Evolutionary conservation across 1,140 invertebrate species (phyloP), one percentile per base, ranked within the genome.

Genomic region (Drosophila busckii): DNA sequence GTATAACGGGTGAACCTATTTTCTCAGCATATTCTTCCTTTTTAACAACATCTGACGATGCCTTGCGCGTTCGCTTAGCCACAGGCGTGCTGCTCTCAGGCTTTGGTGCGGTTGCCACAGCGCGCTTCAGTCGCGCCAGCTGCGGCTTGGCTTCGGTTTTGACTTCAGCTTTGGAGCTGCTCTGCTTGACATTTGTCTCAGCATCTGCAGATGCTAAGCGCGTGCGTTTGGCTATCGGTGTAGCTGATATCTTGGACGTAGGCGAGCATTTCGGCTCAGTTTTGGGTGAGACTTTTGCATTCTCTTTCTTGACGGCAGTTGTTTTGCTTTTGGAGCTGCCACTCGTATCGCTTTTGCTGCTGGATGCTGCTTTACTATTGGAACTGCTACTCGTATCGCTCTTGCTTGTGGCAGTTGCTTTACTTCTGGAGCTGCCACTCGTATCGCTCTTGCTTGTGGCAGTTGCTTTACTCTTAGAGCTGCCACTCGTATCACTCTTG

Each of bases 1-100:
- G 83, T 28, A 85, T 15, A 2, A 85, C 60, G 1, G 76, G 71
- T 0, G 71, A 75, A n/a, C 83, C 83, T 9, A 84, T 44, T 9
- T 66, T 38, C 7, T 29, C 50, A 0, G 45, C 16, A 2, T 19
- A 1, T 22, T n/a, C 12, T 4, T 3, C 8, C n/a, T n/a, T 25
- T 20, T 46, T n/a, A n/a, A n/a, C 34, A 29, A n/a, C 19, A 5
- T 34, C 52, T 8, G 3, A 22, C 6, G 22, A 42, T 8, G 34
- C 67, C 19, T 62, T 70, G 7, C 75, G 75, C 0, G 75, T 80
- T 3, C 75, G 75, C n/a, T 70, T 28, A 5, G 75, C 69, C 3
- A 83, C 58, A 0, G 76, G 75, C 0, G 76, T 52, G 12, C 16
- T 20, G 23, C 19, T 13, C 58, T 9, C 4, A 28, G 4, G 1